These are phyloP conservation scores for Anoplolepis gracilipes DNA, from an alignment of 1,140 invertebrate species.

Conservation along the genomic window DNA sequence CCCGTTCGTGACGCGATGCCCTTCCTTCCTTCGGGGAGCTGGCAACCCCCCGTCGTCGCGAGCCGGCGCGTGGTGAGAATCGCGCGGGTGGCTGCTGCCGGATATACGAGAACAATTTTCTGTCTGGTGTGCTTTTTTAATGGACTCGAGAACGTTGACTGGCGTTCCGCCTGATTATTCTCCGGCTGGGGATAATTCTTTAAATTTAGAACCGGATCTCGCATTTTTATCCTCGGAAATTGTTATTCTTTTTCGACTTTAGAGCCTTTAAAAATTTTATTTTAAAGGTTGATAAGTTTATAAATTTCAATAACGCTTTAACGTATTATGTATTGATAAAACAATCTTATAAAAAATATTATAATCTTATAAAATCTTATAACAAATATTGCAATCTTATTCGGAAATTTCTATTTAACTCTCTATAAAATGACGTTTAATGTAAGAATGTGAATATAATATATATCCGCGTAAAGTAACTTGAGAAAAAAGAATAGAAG, in stretches of 20 bases:
- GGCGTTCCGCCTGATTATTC: constrained; percentile 19
- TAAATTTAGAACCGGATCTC: neutral
- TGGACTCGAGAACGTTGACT: neutral
- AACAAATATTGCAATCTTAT: neutral
- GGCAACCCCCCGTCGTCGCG: constrained; percentile 39
- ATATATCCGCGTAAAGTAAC: neutral
- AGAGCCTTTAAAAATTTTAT: neutral
- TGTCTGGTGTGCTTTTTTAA: constrained; percentile 38
- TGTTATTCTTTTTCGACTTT: constrained; percentile 5
- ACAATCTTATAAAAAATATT: neutral
- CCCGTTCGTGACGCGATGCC: constrained; percentile 50
- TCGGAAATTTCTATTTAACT: neutral
- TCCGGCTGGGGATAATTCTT: neutral
- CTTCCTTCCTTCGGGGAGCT: constrained; percentile 57
- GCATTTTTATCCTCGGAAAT: constrained; percentile 18
- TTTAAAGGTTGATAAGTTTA: neutral
- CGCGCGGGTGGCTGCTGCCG: constrained; percentile 74
- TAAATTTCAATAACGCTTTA: neutral
- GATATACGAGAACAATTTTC: constrained; percentile 30
- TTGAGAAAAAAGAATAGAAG: neutral
- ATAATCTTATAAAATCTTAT: neutral
- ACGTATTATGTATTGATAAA: constrained; percentile 3
- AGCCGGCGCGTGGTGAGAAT: constrained; percentile 74
- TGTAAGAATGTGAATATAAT: neutral
- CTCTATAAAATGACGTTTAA: neutral